Conservation (phyloP, 2,113 vertebrate genomes). For the Rutilus rutilus region DNA sequence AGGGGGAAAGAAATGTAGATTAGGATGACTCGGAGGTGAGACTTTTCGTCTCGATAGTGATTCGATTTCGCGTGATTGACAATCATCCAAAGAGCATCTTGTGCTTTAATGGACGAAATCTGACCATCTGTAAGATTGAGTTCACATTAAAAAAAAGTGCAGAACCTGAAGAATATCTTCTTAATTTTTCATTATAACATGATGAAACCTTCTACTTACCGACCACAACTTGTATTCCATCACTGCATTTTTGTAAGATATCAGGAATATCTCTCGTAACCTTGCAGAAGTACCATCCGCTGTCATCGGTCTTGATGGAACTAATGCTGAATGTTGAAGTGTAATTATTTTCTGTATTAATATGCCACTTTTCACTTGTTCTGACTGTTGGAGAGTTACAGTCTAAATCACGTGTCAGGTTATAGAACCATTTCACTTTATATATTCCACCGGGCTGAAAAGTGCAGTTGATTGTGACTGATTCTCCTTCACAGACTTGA, state of each 20-base stretch:
- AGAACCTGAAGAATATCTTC: no score
- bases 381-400: background rate
- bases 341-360: rapidly evolving
- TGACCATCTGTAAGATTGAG: background rate
- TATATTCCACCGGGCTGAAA: background rate
- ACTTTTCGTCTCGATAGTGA: no score
- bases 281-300: conserved; percentile 51
- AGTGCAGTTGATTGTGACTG: conserved; percentile 30
- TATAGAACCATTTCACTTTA: conserved; percentile 25
- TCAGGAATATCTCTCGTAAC: conserved; percentile 22
- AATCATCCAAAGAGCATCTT: background rate
- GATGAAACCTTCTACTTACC: conserved; percentile 43
- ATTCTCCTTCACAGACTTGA: background rate
- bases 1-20: no score
- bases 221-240: background rate
- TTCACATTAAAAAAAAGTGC: background rate
- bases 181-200: background rate
- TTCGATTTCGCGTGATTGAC: background rate
- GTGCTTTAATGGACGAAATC: background rate
- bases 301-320: background rate
- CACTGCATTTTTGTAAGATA: background rate
- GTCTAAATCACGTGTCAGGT: rapidly evolving
- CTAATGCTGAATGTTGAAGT: background rate
- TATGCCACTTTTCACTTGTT: rapidly evolving
- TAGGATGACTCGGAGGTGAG: no score